Evolutionary conservation across 2,113 vertebrate species (phyloP).

Genomic region (Athene noctua): DNA sequence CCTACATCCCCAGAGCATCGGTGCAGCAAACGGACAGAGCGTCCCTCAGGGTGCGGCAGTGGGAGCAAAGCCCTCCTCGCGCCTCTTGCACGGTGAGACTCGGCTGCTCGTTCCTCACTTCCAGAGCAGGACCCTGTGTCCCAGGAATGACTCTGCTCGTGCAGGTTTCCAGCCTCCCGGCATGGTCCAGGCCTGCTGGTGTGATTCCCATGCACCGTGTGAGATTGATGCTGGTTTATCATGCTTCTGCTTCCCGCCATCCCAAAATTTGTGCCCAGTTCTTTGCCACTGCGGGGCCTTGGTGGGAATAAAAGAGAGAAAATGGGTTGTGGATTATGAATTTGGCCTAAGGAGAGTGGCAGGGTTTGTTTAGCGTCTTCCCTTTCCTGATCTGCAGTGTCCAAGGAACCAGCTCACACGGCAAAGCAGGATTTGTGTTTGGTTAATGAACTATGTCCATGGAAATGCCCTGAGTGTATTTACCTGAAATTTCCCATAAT

Average conservation of each 20-base stretch:
- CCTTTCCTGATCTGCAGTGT: background rate
- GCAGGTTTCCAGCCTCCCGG: background rate
- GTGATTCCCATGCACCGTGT: no score
- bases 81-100: fast-evolving
- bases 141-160: fast-evolving
- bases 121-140: background rate
- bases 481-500: background rate
- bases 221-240: background rate
- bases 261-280: background rate
- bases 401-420: background rate
- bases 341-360: background rate
- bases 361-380: background rate
- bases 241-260: background rate
- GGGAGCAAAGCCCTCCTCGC: no score
- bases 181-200: background rate
- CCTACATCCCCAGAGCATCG: no score
- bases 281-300: background rate
- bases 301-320: background rate
- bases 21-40: background rate
- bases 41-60: fast-evolving
- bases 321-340: background rate
- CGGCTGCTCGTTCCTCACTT: fast-evolving
- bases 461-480: background rate
- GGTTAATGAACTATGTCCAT: background rate
- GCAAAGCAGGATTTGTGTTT: background rate